Conservation (phyloP, 2,888 invertebrate genomes). For the Cheilosia urbana region DNA sequence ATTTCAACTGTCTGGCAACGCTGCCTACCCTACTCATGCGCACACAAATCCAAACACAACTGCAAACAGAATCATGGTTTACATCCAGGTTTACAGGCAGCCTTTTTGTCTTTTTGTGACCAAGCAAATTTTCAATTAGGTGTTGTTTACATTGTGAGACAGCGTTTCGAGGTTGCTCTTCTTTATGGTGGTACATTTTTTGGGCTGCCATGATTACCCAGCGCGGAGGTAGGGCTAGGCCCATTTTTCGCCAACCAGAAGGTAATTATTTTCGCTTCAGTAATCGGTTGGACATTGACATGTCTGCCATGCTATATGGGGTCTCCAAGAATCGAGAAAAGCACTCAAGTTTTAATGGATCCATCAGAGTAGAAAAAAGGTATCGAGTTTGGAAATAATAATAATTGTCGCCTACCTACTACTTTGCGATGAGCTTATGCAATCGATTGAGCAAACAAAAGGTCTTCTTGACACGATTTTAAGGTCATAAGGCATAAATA, state of each 20-base stretch:
- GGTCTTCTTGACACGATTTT: constrained; percentile 30
- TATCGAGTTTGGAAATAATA: constrained; percentile 22
- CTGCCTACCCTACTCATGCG: constrained; percentile 34
- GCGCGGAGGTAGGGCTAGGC: not conserved
- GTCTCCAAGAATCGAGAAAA: constrained; percentile 21
- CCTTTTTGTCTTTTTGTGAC: constrained; percentile 1
- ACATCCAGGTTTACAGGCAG: not conserved
- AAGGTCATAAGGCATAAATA: constrained; percentile 38
- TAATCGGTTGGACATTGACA: constrained; percentile 33
- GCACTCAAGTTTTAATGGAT: constrained; percentile 42
- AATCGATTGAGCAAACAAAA: constrained; percentile 53
- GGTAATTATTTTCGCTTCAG: constrained; percentile 36
- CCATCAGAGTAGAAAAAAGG: not conserved
- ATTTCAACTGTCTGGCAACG: too few species aligned
- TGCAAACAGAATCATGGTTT: not conserved
- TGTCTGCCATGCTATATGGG: constrained; percentile 1
- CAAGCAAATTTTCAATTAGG: constrained; percentile 48
- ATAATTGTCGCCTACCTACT: not conserved
- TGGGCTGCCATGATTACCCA: not conserved
- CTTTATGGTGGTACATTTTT: constrained; percentile 27
- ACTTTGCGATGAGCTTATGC: constrained; percentile 17
- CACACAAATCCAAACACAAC: constrained; percentile 15
- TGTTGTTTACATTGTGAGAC: constrained; percentile 58
- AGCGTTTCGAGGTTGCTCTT: constrained; percentile 38
- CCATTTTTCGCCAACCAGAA: constrained; percentile 10